Evolutionary conservation across 1,140 invertebrate genomes (phyloP), one percentile per base, ranked within the genome.

Genomic region (Aplysia californica): DNA sequence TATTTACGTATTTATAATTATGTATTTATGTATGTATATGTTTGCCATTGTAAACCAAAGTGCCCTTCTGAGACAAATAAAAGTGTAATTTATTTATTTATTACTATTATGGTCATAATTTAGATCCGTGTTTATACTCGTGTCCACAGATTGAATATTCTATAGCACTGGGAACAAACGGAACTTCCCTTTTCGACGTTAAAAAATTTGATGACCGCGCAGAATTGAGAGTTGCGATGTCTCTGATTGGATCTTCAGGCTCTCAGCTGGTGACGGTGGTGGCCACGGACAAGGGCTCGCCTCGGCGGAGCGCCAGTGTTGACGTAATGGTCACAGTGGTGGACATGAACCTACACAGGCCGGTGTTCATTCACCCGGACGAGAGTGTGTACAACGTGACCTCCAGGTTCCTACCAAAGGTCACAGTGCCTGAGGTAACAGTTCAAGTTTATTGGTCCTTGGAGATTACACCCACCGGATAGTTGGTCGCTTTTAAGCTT

Each of bases 301-400:
- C 75, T 35, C 76, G 68, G 20, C 31, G 59, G 33, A 75, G 71
- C 59, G 44, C 44, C 3, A 77, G 65, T 10, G 44, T 71, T 18
- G 18, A 41, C 18, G 44, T 83, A 29, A 35, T 23, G 35, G 39
- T 83, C 35, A 31, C 72, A n/a, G 75, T 83, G 38, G 29, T 65
- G 1, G 82, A 83, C 70, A 77, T 81, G 20, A 83, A 83, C 55
- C 39, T 78, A n/a, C 39, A 83, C 44, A 23, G 26, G 4, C 82
- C 82, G 3, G 44, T 75, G n/a, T 81, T 83, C 61, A 29, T 68
- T 0, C 20, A 69, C 2, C 82, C 82, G 26, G 41, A 74, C 18
- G 31, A 70, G 23, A 58, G 35, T 31, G 31, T 35, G 3, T 66
- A 41, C 44, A 77, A 70, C 29, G 6, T n/a, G n/a, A n/a, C n/a